Percentiles rank a stretch among this genome's conserved stretches.
These are phyloP conservation scores for Paraescarpia echinospica DNA, from an alignment of 1,140 invertebrate genomes.

Conservation along the genomic window DNA sequence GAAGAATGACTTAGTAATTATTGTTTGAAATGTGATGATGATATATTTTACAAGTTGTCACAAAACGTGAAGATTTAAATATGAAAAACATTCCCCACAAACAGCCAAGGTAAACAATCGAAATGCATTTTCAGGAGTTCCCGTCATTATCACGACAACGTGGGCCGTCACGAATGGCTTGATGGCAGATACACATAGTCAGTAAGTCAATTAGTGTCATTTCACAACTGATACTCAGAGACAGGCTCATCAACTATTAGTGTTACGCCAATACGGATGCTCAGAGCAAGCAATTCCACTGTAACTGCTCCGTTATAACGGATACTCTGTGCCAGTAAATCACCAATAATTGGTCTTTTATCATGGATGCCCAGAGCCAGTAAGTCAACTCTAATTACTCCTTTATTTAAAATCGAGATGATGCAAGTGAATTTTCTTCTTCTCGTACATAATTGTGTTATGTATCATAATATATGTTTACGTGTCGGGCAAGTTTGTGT, in stretches of 20 bases:
- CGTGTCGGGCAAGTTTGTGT: too few relatives aligned
- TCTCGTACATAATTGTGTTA: too few relatives aligned
- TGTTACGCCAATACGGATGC: not conserved
- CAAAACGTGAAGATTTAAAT: not conserved
- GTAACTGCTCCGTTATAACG: not conserved
- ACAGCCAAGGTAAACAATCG: not conserved
- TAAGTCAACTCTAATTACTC: not conserved
- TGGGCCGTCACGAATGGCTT: constrained; percentile 72
- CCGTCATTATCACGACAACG: constrained; percentile 70
- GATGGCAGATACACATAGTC: not conserved
- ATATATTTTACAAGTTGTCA: too few relatives aligned
- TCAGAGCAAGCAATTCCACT: not conserved
- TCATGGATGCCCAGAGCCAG: not conserved
- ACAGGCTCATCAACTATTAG: not conserved
- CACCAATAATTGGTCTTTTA: not conserved
- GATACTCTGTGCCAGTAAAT: too few relatives aligned
- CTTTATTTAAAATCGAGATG: too few relatives aligned
- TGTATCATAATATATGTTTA: not conserved
- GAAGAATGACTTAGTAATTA: not conserved
- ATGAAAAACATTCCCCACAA: not conserved
- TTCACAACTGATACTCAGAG: not conserved
- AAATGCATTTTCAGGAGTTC: constrained; percentile 55
- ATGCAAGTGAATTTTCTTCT: too few relatives aligned
- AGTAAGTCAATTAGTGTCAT: not conserved
- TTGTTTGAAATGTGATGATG: not conserved